Evolutionary conservation across 2,888 invertebrate species (phyloP).

Genomic region (Zootermopsis nevadensis): DNA sequence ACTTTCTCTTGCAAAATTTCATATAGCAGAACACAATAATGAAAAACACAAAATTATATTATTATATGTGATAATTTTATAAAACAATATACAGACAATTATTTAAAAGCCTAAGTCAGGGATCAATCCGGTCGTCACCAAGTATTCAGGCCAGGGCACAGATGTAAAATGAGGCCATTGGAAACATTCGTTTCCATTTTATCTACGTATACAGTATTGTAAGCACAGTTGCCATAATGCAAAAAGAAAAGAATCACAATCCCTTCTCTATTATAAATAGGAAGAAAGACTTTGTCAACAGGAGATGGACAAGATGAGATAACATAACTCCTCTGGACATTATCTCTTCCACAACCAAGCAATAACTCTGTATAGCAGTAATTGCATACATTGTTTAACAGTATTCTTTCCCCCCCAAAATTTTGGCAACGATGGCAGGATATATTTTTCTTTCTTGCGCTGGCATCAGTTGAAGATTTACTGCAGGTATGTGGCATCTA

Average conservation of each 20-base stretch:
- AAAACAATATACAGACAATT: conserved; percentile 51
- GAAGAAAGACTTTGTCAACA: conserved; percentile 34
- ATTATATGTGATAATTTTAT: conserved; percentile 50
- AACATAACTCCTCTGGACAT: conserved; percentile 34
- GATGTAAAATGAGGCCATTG: conserved; percentile 33
- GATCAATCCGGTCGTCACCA: conserved; percentile 53
- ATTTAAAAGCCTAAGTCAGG: conserved; percentile 51
- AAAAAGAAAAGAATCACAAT: conserved; percentile 26
- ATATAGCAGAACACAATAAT: conserved; percentile 52
- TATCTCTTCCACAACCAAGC: conserved; percentile 48
- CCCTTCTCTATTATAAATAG: conserved; percentile 36
- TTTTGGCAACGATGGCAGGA: conserved; percentile 54
- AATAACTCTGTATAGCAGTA: conserved; percentile 25
- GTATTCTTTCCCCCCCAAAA: conserved; percentile 27
- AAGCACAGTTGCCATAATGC: conserved; percentile 49
- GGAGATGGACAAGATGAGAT: conserved; percentile 41
- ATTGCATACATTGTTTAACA: neutral
- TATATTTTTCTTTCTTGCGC: conserved; percentile 34
- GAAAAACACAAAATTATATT: conserved; percentile 49
- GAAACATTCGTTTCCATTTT: conserved; percentile 32
- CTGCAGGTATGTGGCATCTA: conserved; percentile 44
- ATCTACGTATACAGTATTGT: conserved; percentile 49
- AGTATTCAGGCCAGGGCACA: conserved; percentile 52
- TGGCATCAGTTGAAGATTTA: conserved; percentile 43
- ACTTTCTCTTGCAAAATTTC: conserved; percentile 52